A percentile compares a stretch with the other conserved stretches of the same genome.
These are phyloP conservation scores for Machimus rusticus DNA, from an alignment of 2,888 invertebrate genomes.

Conservation along the genomic window DNA sequence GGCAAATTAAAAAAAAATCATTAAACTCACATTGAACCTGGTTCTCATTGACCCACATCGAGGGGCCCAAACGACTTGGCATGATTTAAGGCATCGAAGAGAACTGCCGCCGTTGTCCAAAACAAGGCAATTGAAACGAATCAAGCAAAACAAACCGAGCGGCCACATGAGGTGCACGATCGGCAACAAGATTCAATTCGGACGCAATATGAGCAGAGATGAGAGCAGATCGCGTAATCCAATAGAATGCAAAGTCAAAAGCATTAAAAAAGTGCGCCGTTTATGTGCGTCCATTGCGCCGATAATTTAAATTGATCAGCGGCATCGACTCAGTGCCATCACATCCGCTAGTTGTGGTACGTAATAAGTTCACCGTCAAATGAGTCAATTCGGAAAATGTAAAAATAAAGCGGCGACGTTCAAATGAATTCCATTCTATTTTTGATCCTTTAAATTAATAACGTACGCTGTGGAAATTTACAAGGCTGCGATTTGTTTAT, in stretches of 20 bases:
- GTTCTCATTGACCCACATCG: conserved; percentile 21
- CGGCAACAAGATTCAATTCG: not conserved
- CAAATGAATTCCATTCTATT: conserved; percentile 11
- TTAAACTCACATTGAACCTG: conserved; percentile 28
- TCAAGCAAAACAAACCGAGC: conserved; percentile 1
- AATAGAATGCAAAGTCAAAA: not conserved
- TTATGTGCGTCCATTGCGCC: not conserved
- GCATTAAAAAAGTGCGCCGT: not conserved
- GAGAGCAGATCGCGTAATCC: not conserved
- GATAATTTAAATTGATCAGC: not conserved
- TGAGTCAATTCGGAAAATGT: not conserved
- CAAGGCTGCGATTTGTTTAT: conserved; percentile 11
- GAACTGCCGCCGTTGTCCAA: conserved; percentile 13
- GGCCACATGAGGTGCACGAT: not conserved
- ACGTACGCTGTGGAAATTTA: not conserved
- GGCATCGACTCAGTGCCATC: not conserved
- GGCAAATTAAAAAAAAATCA: not conserved
- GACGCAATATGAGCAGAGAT: not conserved
- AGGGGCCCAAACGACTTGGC: not conserved
- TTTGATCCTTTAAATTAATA: not conserved
- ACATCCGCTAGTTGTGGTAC: not conserved
- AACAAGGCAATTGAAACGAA: conserved; percentile 29
- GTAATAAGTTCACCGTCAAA: not conserved
- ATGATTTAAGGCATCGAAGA: conserved; percentile 1
- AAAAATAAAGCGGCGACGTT: not conserved